Conservation (phyloP, 2,888 invertebrate species). For the Watsonalla cultraria region DNA sequence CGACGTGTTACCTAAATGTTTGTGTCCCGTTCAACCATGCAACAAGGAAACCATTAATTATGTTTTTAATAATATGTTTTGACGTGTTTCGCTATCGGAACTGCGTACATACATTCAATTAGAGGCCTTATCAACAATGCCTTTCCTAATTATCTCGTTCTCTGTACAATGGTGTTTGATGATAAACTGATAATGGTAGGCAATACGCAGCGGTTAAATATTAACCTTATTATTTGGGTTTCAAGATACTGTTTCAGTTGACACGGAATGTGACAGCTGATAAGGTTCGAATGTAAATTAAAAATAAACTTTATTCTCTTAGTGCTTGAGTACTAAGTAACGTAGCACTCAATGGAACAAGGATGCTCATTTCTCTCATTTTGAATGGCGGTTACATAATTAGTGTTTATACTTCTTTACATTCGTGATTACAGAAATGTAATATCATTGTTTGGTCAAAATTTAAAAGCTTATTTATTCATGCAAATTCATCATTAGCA, state of each 20-base stretch:
- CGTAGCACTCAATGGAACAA: neutral
- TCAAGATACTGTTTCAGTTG: neutral
- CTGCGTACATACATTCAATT: constrained; percentile 1
- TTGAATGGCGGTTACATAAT: too few relatives aligned
- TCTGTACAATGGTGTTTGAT: constrained; percentile 13
- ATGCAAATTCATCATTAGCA: too few relatives aligned
- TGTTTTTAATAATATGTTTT: neutral
- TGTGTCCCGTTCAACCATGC: too few relatives aligned
- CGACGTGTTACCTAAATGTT: too few relatives aligned
- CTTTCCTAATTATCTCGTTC: constrained; percentile 15
- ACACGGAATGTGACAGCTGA: neutral
- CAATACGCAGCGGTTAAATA: constrained; percentile 9
- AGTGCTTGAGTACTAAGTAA: neutral
- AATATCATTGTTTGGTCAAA: too few relatives aligned
- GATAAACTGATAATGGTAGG: constrained; percentile 25
- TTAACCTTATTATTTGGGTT: neutral
- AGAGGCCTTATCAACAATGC: constrained; percentile 17
- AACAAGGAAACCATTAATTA: neutral
- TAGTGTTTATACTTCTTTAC: too few relatives aligned
- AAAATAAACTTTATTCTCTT: neutral
- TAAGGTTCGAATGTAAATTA: neutral
- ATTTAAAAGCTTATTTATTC: too few relatives aligned
- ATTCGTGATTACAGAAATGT: too few relatives aligned
- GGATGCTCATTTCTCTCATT: too few relatives aligned
- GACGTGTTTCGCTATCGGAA: constrained; percentile 2